phyloP scores from a whole-genome alignment of 1,140 invertebrate genomes.

The Pseudomyrmex cubaensis region DNA sequence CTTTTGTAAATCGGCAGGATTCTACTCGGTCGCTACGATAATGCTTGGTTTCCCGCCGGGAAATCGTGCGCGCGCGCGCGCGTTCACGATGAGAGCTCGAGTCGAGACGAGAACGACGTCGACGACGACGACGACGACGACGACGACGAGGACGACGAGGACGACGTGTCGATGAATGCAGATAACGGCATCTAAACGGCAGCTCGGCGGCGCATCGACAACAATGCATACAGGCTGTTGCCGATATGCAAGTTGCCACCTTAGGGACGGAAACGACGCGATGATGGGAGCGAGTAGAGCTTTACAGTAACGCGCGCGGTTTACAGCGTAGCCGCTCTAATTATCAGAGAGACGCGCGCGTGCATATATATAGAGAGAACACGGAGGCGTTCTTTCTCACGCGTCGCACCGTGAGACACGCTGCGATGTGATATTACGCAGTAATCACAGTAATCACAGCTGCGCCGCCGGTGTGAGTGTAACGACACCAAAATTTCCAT shows the following conservation, averaged over 20 bases:
- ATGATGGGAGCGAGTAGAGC: conserved; percentile 4
- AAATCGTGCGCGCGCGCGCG: conserved; percentile 12
- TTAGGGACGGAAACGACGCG: conserved; percentile 16
- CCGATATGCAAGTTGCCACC: not conserved
- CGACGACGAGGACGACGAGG: not conserved
- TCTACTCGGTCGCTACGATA: conserved; percentile 10
- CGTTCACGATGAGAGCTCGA: not conserved
- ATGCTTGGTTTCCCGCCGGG: conserved; percentile 25
- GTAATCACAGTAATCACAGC: conserved; percentile 44
- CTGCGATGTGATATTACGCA: not conserved
- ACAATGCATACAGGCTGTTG: conserved; percentile 5
- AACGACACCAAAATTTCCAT: conserved; percentile 53
- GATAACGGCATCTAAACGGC: conserved; percentile 43
- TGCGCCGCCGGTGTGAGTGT: not conserved
- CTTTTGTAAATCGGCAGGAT: conserved; percentile 34
- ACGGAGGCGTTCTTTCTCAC: conserved; percentile 55
- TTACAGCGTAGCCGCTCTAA: conserved; percentile 19
- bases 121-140: conserved; percentile 11
- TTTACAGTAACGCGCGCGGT: conserved; percentile 7
- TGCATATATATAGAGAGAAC: conserved; percentile 29
- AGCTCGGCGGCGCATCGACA: conserved; percentile 23
- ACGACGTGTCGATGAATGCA: conserved; percentile 56
- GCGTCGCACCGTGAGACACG: conserved; percentile 36
- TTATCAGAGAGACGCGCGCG: conserved; percentile 52
- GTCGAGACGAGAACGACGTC: not conserved